A percentile compares a stretch with the other conserved stretches of the same genome.
These are phyloP conservation scores for Gila robusta DNA, from an alignment of 2,797 vertebrate species.

Conservation along the genomic window DNA sequence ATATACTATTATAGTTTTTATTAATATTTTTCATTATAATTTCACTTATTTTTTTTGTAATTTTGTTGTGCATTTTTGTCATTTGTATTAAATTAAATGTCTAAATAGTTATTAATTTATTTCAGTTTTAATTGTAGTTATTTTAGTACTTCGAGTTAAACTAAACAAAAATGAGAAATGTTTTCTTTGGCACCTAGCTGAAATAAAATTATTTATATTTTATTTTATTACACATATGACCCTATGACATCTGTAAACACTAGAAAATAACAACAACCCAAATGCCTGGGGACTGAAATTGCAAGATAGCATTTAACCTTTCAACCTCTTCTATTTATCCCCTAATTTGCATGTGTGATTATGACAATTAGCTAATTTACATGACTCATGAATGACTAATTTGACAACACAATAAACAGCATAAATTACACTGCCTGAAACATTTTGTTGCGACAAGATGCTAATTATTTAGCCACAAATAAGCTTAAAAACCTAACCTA, in stretches of 20 bases:
- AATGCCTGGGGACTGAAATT: background rate
- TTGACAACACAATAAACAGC: slow-evolving; percentile 24
- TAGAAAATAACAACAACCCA: background rate
- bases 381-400: slow-evolving; percentile 29
- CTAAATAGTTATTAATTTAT: background rate
- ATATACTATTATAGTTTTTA: background rate
- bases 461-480: slow-evolving; percentile 16
- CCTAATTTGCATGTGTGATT: slow-evolving; percentile 27
- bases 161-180: background rate
- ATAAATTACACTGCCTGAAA: slow-evolving; percentile 12
- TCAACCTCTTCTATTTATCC: background rate
- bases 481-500: background rate
- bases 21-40: too few relatives aligned
- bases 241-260: background rate
- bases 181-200: background rate
- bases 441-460: background rate
- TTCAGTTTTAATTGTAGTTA: background rate
- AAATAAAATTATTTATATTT: background rate
- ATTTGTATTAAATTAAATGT: background rate
- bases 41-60: too few relatives aligned
- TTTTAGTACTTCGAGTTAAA: background rate
- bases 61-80: background rate
- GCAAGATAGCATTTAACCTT: slow-evolving; percentile 12
- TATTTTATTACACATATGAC: background rate
- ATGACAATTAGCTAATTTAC: slow-evolving; percentile 17